A percentile compares a stretch with the other conserved stretches of the same genome.
Evolutionary conservation across 2,888 invertebrate species (phyloP).

Genomic region (Alviniconcha strummeri): DNA sequence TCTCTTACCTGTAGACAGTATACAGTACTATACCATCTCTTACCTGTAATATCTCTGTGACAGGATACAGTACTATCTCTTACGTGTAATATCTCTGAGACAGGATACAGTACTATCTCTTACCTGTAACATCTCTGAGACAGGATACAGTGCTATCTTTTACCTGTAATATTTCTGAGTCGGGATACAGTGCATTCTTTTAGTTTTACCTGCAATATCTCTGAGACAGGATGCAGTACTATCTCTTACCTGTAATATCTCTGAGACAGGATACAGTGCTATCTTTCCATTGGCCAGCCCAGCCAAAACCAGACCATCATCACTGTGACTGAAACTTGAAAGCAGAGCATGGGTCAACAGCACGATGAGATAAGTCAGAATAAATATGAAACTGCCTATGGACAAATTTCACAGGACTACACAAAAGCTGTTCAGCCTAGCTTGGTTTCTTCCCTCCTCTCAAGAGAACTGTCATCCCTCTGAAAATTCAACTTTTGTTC

Average conservation of each 20-base stretch:
- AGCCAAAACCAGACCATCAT: conserved; percentile 58
- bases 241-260: conserved; percentile 53
- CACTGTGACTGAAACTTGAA: conserved; percentile 34
- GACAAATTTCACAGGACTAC: too few relatives aligned
- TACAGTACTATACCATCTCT: too few relatives aligned
- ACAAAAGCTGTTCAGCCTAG: too few relatives aligned
- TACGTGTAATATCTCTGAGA: background rate
- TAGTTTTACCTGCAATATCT: background rate
- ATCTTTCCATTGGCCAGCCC: conserved; percentile 66
- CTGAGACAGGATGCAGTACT: background rate
- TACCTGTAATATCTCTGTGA: background rate
- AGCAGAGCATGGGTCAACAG: too few relatives aligned
- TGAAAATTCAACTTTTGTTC: too few relatives aligned
- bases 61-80: background rate
- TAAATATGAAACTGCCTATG: too few relatives aligned
- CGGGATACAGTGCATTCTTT: background rate
- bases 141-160: conserved; percentile 46
- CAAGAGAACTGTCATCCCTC: too few relatives aligned
- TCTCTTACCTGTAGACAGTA: too few relatives aligned
- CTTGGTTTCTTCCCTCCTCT: too few relatives aligned
- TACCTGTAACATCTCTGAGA: conserved; percentile 58
- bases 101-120: background rate
- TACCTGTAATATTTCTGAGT: background rate
- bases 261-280: conserved; percentile 56
- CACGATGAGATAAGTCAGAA: too few relatives aligned